Evolutionary conservation across 1,140 invertebrate genomes (phyloP).

Genomic region (Meteorus sp.): DNA sequence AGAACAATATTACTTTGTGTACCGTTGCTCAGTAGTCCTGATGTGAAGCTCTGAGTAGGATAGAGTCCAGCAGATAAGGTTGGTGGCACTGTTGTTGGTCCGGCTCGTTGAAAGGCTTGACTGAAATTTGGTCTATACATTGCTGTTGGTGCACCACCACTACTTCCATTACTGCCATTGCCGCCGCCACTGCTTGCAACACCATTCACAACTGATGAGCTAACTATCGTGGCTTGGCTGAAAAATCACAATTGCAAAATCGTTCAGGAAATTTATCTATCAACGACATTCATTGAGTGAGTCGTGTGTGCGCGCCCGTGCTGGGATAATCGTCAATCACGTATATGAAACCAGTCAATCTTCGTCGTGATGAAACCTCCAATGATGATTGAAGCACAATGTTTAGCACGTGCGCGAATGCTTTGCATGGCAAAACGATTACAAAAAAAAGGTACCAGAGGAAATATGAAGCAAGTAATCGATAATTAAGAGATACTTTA

Average conservation of each 20-base stretch:
- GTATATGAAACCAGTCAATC: slow-evolving; percentile 7
- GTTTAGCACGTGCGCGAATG: not conserved
- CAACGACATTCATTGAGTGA: slow-evolving; percentile 4
- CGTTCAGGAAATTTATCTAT: slow-evolving; percentile 20
- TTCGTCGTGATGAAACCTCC: slow-evolving; percentile 10
- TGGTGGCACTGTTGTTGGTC: slow-evolving; percentile 55
- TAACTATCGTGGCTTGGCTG: slow-evolving; percentile 59
- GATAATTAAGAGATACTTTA: too few species aligned
- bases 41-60: slow-evolving; percentile 57
- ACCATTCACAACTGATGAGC: slow-evolving; percentile 59
- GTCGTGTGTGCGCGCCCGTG: slow-evolving; percentile 14
- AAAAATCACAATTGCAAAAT: slow-evolving; percentile 35
- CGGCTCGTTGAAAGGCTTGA: slow-evolving; percentile 66
- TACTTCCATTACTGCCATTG: too few species aligned
- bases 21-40: slow-evolving; percentile 59
- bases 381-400: not conserved
- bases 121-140: slow-evolving; percentile 74
- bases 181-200: too few species aligned
- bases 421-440: too few species aligned
- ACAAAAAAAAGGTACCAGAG: too few species aligned
- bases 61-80: slow-evolving; percentile 55
- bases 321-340: slow-evolving; percentile 9
- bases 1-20: slow-evolving; percentile 59
- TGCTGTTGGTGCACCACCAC: slow-evolving; percentile 63
- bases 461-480: too few species aligned